Base-by-base conservation (phyloP, 2,888 invertebrate genomes). In the Euplagia quadripunctaria region DNA sequence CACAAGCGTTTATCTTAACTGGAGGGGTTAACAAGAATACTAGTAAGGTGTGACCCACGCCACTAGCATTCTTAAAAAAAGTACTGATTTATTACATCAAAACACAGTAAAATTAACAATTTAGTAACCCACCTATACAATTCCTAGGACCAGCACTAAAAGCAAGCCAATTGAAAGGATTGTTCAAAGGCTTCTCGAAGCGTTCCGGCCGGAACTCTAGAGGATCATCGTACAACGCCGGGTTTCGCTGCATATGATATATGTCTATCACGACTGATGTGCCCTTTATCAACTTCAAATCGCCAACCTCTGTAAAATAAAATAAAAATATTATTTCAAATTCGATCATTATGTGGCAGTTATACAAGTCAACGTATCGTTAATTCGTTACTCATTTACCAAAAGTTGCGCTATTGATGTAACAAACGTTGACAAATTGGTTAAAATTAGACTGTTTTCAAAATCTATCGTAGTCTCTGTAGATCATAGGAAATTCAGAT, bases 121-220 rank as follows among this genome's bases (percentile, higher is more conserved):
- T 71, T 43, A 20, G 20, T 12, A 7, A 70, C 79, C 69, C 51
- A 88, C 88, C 88, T 74, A 88, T 87, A 70, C 86, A 88, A 83
- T 97, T 97, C 64, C 97, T 95, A 0, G 97, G 96, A 0, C 97
- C 97, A 12, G 97, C 97, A 82, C 97, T 97, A 74, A 97, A 97
- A 0, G 97, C 96, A 2, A 97, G 85, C 90, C 96, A 97, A 42
- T 94, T 94, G 82, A 96, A 96, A 86, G 82, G 92, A 85, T 76
- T 91, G 87, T 71, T 91, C 86, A 84, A 11, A 7, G 77, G 64
- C 0, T 80, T 75, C 63, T 94, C 92, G 79, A 96, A 97, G 43
- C 97, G 93, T 73, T 96, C 96, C 0, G 97, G 97, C 9, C 84
- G 85, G 75, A 92, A 96, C 64, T 89, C 92, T 71, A 96, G 88